phyloP scores from a whole-genome alignment of 2,113 vertebrate species.

The Laterallus jamaicensis region DNA sequence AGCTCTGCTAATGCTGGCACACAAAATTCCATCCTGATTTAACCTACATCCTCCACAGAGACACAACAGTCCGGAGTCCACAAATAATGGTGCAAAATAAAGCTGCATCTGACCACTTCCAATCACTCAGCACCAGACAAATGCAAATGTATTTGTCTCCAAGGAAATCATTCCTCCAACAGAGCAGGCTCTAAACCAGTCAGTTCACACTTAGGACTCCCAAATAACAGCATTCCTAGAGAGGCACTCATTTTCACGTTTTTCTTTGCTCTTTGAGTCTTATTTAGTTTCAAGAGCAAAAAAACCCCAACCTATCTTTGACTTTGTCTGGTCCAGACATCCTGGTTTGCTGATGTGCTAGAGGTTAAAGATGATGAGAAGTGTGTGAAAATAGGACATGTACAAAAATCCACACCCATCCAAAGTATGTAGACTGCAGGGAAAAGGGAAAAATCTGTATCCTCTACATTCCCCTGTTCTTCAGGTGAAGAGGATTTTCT shows the following conservation, averaged over 20 bases:
- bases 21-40: constrained; percentile 19
- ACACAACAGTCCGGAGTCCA: neutral
- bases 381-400: neutral
- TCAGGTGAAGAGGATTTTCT: neutral
- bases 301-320: accelerated
- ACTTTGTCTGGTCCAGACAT: neutral
- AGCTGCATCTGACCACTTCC: neutral
- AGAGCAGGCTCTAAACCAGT: neutral
- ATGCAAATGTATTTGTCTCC: neutral
- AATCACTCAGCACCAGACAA: neutral
- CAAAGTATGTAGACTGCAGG: neutral
- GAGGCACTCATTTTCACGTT: neutral
- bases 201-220: neutral
- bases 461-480: neutral
- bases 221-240: neutral
- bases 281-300: neutral
- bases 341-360: neutral
- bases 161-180: neutral
- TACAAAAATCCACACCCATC: neutral
- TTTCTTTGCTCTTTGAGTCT: neutral
- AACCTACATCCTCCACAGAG: neutral
- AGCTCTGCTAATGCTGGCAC: constrained; percentile 24
- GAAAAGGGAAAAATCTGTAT: neutral
- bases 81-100: neutral
- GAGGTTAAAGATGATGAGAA: neutral